A percentile compares a stretch with the other conserved stretches of the same genome.
phyloP scores from a whole-genome alignment of 2,113 vertebrate genomes.

The Fulmarus glacialis region DNA sequence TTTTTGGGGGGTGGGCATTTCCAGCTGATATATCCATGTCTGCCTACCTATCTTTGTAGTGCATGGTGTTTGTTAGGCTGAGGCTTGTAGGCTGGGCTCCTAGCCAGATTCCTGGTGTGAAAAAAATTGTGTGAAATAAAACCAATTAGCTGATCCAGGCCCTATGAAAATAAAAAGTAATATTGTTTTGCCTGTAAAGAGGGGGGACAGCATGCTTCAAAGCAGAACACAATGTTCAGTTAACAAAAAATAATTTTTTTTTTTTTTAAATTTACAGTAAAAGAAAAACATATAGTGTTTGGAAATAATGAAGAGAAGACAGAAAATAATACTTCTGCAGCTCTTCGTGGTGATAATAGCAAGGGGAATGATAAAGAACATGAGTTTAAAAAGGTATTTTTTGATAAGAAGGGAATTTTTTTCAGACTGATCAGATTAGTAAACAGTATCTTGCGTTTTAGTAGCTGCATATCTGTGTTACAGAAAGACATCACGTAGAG shows the following conservation, averaged over 20 bases:
- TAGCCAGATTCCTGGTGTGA: background rate
- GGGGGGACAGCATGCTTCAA: background rate
- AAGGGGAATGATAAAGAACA: constrained; percentile 69
- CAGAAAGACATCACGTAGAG: background rate
- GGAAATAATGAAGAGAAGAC: constrained; percentile 19
- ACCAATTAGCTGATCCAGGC: background rate
- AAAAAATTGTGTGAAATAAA: background rate
- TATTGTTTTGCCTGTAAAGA: background rate
- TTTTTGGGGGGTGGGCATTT: background rate
- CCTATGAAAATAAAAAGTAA: background rate
- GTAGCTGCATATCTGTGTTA: background rate
- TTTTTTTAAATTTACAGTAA: constrained; percentile 39
- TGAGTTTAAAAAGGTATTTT: constrained; percentile 82
- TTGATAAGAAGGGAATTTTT: background rate
- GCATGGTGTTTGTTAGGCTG: background rate
- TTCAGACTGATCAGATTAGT: background rate
- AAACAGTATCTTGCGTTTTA: background rate
- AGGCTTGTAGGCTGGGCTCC: background rate
- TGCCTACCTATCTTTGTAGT: background rate
- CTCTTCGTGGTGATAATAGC: background rate
- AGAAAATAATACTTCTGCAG: background rate
- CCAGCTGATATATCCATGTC: background rate
- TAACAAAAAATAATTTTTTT: background rate
- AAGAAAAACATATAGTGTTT: constrained; percentile 59
- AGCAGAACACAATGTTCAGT: background rate